These are phyloP conservation scores for Sterna hirundo DNA, from an alignment of 2,113 vertebrate species.

Conservation along the genomic window DNA sequence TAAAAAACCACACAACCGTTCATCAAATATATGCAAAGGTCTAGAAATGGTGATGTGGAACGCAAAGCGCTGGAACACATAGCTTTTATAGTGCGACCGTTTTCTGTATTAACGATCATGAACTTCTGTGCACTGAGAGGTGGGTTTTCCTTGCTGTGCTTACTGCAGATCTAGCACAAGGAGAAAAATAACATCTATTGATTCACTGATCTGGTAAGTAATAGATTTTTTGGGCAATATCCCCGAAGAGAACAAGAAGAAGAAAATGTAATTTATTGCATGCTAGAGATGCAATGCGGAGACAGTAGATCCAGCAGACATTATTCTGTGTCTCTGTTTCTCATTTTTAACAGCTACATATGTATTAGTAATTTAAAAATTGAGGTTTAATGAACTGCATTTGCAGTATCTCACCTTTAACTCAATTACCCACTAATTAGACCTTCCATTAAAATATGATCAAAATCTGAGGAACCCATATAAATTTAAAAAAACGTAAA, in stretches of 20 bases:
- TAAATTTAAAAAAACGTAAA: neutral
- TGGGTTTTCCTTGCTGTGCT: neutral
- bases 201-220: neutral
- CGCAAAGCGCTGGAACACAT: neutral
- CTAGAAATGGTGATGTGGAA: neutral
- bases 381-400: neutral
- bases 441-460: neutral
- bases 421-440: neutral
- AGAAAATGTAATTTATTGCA: neutral
- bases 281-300: neutral
- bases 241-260: neutral
- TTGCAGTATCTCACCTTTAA: neutral
- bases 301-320: neutral
- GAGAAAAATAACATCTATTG: neutral
- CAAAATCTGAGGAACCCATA: neutral
- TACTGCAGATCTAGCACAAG: neutral
- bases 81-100: neutral
- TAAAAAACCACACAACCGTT: neutral
- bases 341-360: neutral
- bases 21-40: neutral
- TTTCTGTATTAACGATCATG: neutral
- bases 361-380: neutral
- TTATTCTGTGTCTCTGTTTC: neutral
- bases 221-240: neutral
- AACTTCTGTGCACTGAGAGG: neutral